Evolutionary conservation across 1,140 invertebrate species (phyloP), one percentile per base, ranked within the genome.

Genomic region (Ericerus pela): DNA sequence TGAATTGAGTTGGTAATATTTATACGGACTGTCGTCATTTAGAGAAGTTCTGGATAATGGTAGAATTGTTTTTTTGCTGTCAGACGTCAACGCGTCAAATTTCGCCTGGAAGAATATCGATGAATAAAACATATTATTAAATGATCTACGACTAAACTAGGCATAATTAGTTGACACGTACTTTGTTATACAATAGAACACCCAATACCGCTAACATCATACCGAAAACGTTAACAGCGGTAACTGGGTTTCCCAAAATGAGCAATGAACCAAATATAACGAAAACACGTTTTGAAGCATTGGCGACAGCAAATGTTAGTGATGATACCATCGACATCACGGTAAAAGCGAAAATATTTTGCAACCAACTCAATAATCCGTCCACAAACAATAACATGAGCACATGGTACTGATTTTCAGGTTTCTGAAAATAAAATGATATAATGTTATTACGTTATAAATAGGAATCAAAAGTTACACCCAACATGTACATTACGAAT

Each of bases 341-440:
- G 57, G 86, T 90, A 69, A 98, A 97, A 0, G 94, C 93, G 22
- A 95, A 79, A 54, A 96, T 82, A 66, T 96, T 97, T 69, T 97
- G 93, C 57, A 93, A 68, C 83, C 91, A 96, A 67, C 88, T 95
- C 53, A 94, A 75, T 18, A 91, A 68, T 22, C 92, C 93, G 70
- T 96, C 91, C 28, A 81, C 64, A 41, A 85, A 72, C 33, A 96
- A 71, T 55, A 96, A 73, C 2, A 70, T 72, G 38, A 78, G 60
- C 27, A 81, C 71, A 41, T 69, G 70, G 58, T 74, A 75, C 61
- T 75, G 70, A 62, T 60, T 57, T 38, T 55, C 54, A 22, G 53
- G 54, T 16, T 63, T 36, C 67, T 64, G 36, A 53, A 55, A 60
- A 58, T 33, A 55, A 29, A 22, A 10, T 33, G 8, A 33, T 10